Evolutionary conservation across 2,113 vertebrate species (phyloP).

Genomic region (Callipepla californica): DNA sequence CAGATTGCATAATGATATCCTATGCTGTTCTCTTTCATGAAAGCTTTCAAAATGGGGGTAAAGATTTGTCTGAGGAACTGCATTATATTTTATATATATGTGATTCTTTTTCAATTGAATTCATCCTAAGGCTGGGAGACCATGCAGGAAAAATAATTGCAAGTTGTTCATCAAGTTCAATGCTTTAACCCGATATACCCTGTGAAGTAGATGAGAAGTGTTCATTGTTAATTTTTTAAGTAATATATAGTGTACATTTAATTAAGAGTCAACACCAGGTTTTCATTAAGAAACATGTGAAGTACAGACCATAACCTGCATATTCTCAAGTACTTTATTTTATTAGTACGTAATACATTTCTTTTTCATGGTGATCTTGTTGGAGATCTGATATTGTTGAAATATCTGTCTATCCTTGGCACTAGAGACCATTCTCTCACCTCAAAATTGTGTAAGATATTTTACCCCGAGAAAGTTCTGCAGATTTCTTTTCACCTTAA

Average conservation of each 20-base stretch:
- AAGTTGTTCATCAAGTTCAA: background rate
- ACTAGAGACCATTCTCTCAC: background rate
- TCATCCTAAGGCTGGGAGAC: background rate
- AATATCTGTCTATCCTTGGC: background rate
- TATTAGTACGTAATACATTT: background rate
- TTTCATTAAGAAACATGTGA: background rate
- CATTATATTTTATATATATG: background rate
- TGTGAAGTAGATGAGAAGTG: background rate
- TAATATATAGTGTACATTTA: background rate
- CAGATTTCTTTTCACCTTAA: background rate
- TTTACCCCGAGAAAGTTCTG: background rate
- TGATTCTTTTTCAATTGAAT: background rate
- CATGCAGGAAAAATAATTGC: background rate
- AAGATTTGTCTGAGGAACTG: background rate
- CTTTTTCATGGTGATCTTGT: background rate
- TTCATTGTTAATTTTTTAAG: background rate
- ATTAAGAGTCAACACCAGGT: background rate
- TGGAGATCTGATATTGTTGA: background rate
- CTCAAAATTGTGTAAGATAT: background rate
- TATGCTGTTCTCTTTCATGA: background rate
- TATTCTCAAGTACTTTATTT: background rate
- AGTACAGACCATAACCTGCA: background rate
- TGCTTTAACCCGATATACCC: background rate
- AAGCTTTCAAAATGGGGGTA: background rate
- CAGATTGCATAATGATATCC: background rate